A percentile compares a stretch with the other conserved stretches of the same genome.
phyloP scores from a whole-genome alignment of 2,888 invertebrate genomes.

The Zootermopsis nevadensis region DNA sequence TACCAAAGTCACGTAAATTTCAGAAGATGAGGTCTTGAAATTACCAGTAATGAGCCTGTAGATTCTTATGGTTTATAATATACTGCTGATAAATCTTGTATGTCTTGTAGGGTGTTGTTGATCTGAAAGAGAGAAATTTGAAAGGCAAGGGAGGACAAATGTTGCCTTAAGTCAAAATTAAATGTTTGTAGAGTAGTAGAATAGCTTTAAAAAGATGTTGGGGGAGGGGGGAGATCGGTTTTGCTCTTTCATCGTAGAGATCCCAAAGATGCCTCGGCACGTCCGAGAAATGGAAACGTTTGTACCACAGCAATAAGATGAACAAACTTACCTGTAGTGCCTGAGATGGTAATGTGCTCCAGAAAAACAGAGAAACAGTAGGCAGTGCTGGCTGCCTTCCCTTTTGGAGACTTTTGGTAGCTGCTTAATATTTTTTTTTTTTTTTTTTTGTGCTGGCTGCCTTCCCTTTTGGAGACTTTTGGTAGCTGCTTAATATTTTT shows the following conservation, averaged over 20 bases:
- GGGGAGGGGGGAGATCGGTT: slow-evolving; percentile 41
- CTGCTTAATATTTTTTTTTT: slow-evolving; percentile 35
- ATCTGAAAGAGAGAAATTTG: slow-evolving; percentile 4
- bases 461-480: slow-evolving; percentile 35
- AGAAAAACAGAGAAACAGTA: slow-evolving; percentile 22
- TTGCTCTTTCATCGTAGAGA: slow-evolving; percentile 50
- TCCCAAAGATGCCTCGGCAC: slow-evolving; percentile 41
- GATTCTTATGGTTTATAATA: neutral
- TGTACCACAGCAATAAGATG: slow-evolving; percentile 51
- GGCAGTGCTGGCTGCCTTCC: slow-evolving; percentile 35
- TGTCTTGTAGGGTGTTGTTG: neutral
- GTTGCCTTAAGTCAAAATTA: slow-evolving; percentile 53
- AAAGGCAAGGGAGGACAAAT: slow-evolving; percentile 47
- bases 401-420: slow-evolving; percentile 38
- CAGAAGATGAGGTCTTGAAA: neutral
- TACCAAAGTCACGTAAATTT: neutral
- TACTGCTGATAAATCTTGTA: neutral
- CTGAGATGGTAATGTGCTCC: slow-evolving; percentile 46
- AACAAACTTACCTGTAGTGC: slow-evolving; percentile 53
- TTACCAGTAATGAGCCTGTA: neutral
- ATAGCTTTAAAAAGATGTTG: slow-evolving; percentile 46
- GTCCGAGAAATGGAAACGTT: slow-evolving; percentile 22
- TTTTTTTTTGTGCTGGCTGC: slow-evolving; percentile 38
- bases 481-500: slow-evolving; percentile 39
- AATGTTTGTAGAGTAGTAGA: slow-evolving; percentile 51